These are phyloP conservation scores for Ridgeia piscesae DNA, from an alignment of 1,140 invertebrate genomes.

Conservation along the genomic window DNA sequence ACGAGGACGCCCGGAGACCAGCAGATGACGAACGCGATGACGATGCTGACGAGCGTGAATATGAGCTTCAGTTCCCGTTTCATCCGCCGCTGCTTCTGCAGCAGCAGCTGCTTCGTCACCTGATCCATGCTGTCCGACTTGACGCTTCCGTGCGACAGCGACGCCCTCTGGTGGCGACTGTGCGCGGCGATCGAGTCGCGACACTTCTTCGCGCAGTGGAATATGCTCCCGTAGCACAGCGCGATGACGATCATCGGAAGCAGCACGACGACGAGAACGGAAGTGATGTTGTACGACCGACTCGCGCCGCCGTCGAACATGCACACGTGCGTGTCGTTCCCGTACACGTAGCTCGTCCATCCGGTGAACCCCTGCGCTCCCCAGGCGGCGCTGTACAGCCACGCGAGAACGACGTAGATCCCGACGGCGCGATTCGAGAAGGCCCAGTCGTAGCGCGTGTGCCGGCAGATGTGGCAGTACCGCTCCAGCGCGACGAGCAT, in stretches of 20 bases:
- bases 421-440: background rate
- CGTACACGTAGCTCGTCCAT: constrained; percentile 17
- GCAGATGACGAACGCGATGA: constrained; percentile 2
- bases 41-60: constrained; percentile 12
- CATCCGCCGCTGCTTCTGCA: background rate
- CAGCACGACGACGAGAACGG: constrained; percentile 6
- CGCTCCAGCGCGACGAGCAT: constrained; percentile 16
- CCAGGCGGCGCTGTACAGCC: constrained; percentile 9
- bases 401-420: background rate
- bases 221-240: constrained; percentile 8
- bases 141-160: background rate
- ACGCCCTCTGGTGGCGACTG: background rate
- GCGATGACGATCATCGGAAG: constrained; percentile 10
- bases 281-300: background rate
- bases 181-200: background rate
- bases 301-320: background rate
- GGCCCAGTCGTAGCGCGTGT: background rate
- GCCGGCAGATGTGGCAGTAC: constrained; percentile 7
- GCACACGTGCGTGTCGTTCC: background rate
- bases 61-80: background rate
- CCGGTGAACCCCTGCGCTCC: constrained; percentile 4
- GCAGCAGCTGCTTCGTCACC: background rate
- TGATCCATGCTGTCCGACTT: background rate
- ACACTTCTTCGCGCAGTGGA: background rate
- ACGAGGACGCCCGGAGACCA: background rate